phyloP scores from a whole-genome alignment of 1,140 invertebrate species.

The Orchesella cincta region DNA sequence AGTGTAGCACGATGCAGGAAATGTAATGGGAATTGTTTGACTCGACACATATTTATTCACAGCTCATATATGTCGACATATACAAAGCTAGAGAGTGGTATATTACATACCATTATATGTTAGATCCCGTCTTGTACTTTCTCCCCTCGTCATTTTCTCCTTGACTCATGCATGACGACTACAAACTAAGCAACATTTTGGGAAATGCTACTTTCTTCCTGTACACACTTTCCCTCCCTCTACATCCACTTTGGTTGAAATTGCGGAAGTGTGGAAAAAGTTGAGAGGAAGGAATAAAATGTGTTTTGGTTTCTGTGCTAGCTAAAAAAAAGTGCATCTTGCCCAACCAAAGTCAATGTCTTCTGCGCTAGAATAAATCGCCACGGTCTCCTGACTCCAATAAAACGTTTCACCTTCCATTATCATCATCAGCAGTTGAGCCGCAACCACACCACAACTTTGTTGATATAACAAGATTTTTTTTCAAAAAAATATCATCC shows the following conservation, averaged over 20 bases:
- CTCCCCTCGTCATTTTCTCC: neutral
- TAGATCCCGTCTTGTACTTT: neutral
- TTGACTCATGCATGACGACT: conserved; percentile 20
- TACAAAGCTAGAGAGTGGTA: too few species aligned
- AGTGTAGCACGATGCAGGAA: neutral
- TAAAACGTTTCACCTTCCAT: conserved; percentile 26
- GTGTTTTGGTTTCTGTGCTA: too few species aligned
- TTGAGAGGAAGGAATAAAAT: too few species aligned
- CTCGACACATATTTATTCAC: conserved; percentile 3
- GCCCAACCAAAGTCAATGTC: conserved; percentile 2
- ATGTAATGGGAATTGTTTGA: conserved; percentile 14
- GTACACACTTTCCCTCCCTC: too few species aligned
- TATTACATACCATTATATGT: too few species aligned
- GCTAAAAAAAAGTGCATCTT: too few species aligned
- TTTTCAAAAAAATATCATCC: neutral
- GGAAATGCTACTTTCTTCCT: neutral
- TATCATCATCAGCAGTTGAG: neutral
- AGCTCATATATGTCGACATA: neutral
- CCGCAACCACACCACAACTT: neutral
- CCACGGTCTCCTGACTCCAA: neutral
- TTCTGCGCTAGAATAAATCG: neutral
- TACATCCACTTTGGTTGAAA: too few species aligned
- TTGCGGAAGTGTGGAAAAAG: too few species aligned
- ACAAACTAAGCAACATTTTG: neutral
- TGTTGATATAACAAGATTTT: neutral